phyloP scores from a whole-genome alignment of 2,113 vertebrate species.

The Oryzias javanicus region DNA sequence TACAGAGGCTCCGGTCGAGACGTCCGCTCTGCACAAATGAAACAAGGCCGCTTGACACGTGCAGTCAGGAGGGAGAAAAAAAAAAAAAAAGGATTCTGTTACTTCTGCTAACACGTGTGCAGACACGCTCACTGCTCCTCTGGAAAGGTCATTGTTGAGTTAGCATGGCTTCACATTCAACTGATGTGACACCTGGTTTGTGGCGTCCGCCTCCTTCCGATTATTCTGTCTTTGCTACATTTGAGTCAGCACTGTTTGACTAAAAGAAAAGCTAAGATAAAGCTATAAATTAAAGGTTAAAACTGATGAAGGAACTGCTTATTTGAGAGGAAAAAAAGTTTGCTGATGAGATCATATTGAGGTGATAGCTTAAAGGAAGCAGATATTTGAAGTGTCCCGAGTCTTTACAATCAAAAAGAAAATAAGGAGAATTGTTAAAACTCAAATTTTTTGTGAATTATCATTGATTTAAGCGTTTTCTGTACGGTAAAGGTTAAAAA shows the following conservation, averaged over 20 bases:
- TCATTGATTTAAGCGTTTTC: conserved; percentile 1
- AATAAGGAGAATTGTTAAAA: conserved; percentile 3
- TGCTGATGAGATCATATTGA: not conserved
- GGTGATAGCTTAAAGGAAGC: conserved; percentile 1
- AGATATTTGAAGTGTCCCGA: conserved; percentile 18
- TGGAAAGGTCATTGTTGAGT: conserved; percentile 32
- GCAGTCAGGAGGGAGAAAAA: conserved; percentile 29
- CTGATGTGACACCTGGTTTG: not conserved
- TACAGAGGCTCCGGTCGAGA: conserved; percentile 29
- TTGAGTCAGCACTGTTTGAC: not conserved
- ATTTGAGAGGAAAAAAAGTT: too few species aligned
- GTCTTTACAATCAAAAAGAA: conserved; percentile 23
- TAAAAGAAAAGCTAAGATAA: too few species aligned
- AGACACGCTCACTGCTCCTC: conserved; percentile 24
- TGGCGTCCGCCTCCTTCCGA: too few species aligned
- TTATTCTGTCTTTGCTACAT: not conserved
- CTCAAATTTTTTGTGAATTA: not conserved
- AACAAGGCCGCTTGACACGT: conserved; percentile 55
- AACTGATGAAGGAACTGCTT: too few species aligned
- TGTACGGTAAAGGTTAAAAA: conserved; percentile 1
- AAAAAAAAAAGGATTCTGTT: not conserved
- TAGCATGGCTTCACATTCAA: conserved; percentile 29
- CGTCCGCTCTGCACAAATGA: conserved; percentile 38
- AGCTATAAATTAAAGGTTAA: too few species aligned
- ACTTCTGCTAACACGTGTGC: conserved; percentile 25